Base-by-base conservation (phyloP, 2,888 invertebrate genomes). In the Caenorhabditis afra region DNA sequence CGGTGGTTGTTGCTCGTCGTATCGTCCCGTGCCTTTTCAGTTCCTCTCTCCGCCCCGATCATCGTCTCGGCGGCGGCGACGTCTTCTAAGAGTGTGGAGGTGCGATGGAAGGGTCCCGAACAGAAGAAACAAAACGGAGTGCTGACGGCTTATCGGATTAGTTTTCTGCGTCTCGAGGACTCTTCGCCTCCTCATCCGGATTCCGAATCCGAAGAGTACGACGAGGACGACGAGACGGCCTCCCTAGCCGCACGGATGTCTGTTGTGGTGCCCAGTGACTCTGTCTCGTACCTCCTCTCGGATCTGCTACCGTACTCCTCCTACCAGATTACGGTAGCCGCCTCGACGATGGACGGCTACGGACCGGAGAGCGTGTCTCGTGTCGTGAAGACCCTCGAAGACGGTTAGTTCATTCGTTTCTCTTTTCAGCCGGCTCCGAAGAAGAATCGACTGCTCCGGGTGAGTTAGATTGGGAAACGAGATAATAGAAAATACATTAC, bases 21-120 rank as follows among this genome's bases (percentile, higher is more conserved):
- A 68, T 68, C 45, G 68, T 68, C 68, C 61, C 68, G 68, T 68
- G 41, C 53, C n/a, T 79, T n/a, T 81, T 47, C 87, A 97, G 97
- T 96, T 93, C 97, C 97, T 91, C 95, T 95, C 92, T 96, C 96
- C 90, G 95, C 97, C 90, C 97, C 97, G 90, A 94, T 94, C 93
- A 95, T 96, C 93, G 95, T 97, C 92, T 94, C 94, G 88, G 96
- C 95, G 86, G 93, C 93, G 92, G 94, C 96, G 88, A 93, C 94
- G 91, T 95, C 95, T 91, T 95, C 96, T 85, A 95, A 95, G 82
- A 94, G 95, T 86, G 94, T 98, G 90, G 93, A 94, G 88, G 94
- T 97, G 89, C 93, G 93, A 88, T 98, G 98, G 98, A 93, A 94
- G 89, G 96, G 97, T 88, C 97, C 97, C 86, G 95, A 95, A 62